A percentile compares a stretch with the other conserved stretches of the same genome.
Conservation (phyloP, 1,140 invertebrate genomes). For the Magallana ariakensis region DNA sequence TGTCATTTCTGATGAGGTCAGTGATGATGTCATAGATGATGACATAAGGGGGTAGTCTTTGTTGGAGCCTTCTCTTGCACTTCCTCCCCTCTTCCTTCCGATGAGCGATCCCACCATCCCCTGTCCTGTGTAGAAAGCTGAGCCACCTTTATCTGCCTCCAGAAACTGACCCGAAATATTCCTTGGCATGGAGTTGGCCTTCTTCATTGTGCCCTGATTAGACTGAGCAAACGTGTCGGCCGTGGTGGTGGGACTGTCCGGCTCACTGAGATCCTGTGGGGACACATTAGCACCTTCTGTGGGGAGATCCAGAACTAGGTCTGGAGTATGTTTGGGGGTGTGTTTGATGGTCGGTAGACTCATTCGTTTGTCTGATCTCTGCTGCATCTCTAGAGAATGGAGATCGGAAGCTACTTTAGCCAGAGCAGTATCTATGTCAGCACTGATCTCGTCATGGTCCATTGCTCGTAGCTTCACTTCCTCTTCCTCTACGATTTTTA, state of each 20-base stretch:
- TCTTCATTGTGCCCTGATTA: slow-evolving; percentile 91
- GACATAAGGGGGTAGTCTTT: slow-evolving; percentile 74
- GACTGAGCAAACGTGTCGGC: slow-evolving; percentile 78
- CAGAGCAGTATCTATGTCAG: slow-evolving; percentile 77
- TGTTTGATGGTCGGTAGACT: slow-evolving; percentile 78
- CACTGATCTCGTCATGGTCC: slow-evolving; percentile 72
- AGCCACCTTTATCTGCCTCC: not conserved
- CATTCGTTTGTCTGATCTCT: slow-evolving; percentile 72
- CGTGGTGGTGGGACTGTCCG: slow-evolving; percentile 74
- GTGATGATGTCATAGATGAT: slow-evolving; percentile 44
- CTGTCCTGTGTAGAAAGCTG: slow-evolving; percentile 53
- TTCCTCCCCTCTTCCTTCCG: slow-evolving; percentile 50
- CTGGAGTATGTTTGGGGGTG: slow-evolving; percentile 86
- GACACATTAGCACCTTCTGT: slow-evolving; percentile 62
- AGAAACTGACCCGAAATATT: slow-evolving; percentile 55
- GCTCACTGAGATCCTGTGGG: slow-evolving; percentile 66
- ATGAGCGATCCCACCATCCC: slow-evolving; percentile 44
- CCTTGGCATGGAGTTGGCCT: slow-evolving; percentile 80
- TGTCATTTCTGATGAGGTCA: slow-evolving; percentile 82
- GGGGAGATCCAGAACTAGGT: slow-evolving; percentile 93
- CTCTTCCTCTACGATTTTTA: slow-evolving; percentile 56
- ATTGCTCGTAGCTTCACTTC: slow-evolving; percentile 51
- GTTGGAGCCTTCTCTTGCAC: slow-evolving; percentile 63
- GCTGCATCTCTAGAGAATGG: slow-evolving; percentile 73
- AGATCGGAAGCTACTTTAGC: slow-evolving; percentile 77